Evolutionary conservation across 2,797 vertebrate species (phyloP), one percentile per base, ranked within the genome.

Genomic region (Percopsis omiscomaycus): DNA sequence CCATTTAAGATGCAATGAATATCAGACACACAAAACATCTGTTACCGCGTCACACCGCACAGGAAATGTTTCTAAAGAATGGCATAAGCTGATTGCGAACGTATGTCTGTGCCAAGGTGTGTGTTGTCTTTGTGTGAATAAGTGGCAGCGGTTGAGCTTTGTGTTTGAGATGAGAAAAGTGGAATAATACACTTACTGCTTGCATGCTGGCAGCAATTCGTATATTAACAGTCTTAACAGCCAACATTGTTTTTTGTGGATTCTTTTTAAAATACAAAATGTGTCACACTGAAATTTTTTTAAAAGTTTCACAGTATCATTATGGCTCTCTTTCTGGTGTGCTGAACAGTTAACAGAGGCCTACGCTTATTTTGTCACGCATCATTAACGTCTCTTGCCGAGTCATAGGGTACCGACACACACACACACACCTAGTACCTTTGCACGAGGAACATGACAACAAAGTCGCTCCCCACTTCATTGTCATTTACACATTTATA

Each of bases 291-390:
- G 5, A 13, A 48, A 48, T 45, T 68, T 15, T 63, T 15, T 22
- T 44, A n/a, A 15, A 78, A 14, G 60, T 79, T 88, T 89, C 86
- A 89, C 89, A 90, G 86, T 88, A 85, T 86, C 69, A 70, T 14
- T 1, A 58, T 71, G 68, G 45, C 37, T 74, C 66, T 75, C 64
- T 66, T 75, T 22, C 69, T 71, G 68, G 30, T 59, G 67, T 15
- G 59, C 46, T 15, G n/a, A 56, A 58, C 53, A 68, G 57, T 64
- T 66, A 50, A 56, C 30, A 55, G 12, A n/a, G 27, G 28, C 52
- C 28, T 29, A 16, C 11, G 52, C 3, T 30, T 12, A 32, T 58
- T 42, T 57, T n/a, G 30, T 30, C 15, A 53, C 53, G 66, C 54
- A 69, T 51, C 51, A 13, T 58, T 32, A 60, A 56, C 73, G 74